These are phyloP conservation scores for Caenorhabditis tropicalis DNA, from an alignment of 1,140 invertebrate species.

Conservation along the genomic window DNA sequence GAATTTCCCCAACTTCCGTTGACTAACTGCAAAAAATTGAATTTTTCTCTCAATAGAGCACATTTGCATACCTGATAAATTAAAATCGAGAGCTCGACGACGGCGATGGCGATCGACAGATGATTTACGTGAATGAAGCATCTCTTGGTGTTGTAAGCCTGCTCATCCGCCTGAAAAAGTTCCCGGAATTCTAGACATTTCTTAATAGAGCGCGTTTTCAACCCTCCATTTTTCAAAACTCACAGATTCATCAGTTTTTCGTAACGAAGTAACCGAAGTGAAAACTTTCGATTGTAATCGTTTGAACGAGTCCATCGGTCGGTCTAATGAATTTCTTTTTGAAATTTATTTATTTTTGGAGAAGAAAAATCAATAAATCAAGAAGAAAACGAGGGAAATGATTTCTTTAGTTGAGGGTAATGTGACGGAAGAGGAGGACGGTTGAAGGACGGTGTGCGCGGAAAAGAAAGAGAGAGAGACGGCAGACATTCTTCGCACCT, in stretches of 20 bases:
- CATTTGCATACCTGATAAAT: conserved; percentile 4
- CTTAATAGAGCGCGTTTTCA: not conserved
- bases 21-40: not conserved
- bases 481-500: not conserved
- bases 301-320: conserved; percentile 25
- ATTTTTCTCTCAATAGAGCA: not conserved
- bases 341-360: not conserved
- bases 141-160: not conserved
- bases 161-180: not conserved
- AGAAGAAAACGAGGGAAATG: not conserved
- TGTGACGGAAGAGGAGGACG: not conserved
- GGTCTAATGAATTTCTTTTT: not conserved
- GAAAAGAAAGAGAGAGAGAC: not conserved
- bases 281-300: conserved; percentile 28
- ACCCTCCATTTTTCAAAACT: not conserved
- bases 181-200: not conserved
- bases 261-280: conserved; percentile 1
- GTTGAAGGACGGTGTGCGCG: conserved; percentile 4
- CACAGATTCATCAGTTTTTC: conserved; percentile 2
- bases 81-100: conserved; percentile 20
- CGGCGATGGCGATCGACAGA: not conserved
- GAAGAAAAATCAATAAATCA: not conserved
- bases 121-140: conserved; percentile 31
- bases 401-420: not conserved
- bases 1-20: conserved; percentile 15